A percentile compares a stretch with the other conserved stretches of the same genome.
Evolutionary conservation across 2,888 invertebrate genomes (phyloP).

Genomic region (Microplitis deprimator): DNA sequence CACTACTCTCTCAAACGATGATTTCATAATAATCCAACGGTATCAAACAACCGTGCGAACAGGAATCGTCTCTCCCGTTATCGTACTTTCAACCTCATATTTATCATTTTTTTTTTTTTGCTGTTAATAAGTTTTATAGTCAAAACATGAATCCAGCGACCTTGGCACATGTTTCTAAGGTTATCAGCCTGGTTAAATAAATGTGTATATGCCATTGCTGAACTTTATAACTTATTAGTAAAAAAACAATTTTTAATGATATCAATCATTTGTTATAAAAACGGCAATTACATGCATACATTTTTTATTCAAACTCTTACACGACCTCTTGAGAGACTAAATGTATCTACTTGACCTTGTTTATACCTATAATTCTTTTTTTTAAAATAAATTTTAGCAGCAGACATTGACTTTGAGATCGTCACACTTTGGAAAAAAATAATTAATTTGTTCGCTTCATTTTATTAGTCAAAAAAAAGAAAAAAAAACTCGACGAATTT

Average conservation of each 20-base stretch:
- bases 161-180: background rate
- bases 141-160: background rate
- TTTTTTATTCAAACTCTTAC: background rate
- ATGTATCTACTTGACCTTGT: background rate
- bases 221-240: no score
- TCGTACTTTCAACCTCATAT: slow-evolving; percentile 40
- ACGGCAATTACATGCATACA: background rate
- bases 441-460: background rate
- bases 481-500: background rate
- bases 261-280: background rate
- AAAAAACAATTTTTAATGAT: no score
- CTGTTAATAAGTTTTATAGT: slow-evolving; percentile 13
- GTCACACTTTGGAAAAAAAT: background rate
- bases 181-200: background rate
- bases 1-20: slow-evolving; percentile 42
- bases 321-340: background rate
- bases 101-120: slow-evolving; percentile 25
- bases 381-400: background rate
- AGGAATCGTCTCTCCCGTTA: slow-evolving; percentile 48
- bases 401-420: background rate
- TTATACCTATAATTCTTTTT: background rate
- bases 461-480: background rate
- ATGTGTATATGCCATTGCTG: background rate
- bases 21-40: slow-evolving; percentile 61
- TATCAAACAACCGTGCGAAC: slow-evolving; percentile 48